These are phyloP conservation scores for Daboia siamensis DNA, from an alignment of 2,113 vertebrate genomes.

Conservation along the genomic window DNA sequence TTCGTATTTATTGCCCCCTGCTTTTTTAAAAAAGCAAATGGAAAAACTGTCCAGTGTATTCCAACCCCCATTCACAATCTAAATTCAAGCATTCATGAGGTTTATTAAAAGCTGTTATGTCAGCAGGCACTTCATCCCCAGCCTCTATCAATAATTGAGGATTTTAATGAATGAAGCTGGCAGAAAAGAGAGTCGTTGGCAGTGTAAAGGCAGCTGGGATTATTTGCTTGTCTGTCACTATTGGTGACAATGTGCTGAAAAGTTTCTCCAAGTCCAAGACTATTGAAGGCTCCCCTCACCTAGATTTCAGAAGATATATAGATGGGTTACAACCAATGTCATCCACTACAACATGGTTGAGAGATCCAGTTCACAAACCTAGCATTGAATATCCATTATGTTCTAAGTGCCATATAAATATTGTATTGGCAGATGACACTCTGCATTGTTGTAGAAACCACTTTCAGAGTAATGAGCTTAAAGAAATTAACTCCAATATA, in stretches of 20 bases:
- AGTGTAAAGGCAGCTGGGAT: slow-evolving; percentile 54
- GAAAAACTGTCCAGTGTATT: neutral
- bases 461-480: slow-evolving; percentile 55
- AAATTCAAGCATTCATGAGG: slow-evolving; percentile 1
- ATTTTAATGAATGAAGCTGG: slow-evolving; percentile 16
- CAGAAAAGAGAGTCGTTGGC: neutral
- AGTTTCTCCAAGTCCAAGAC: slow-evolving; percentile 3
- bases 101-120: slow-evolving; percentile 25
- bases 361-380: neutral
- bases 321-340: neutral
- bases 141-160: slow-evolving; percentile 18
- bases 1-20: neutral
- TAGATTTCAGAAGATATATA: neutral
- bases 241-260: slow-evolving; percentile 22
- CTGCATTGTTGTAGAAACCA: slow-evolving; percentile 46
- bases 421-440: slow-evolving; percentile 72
- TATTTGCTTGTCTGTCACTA: slow-evolving; percentile 51
- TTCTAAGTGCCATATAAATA: slow-evolving; percentile 61
- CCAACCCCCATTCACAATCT: neutral
- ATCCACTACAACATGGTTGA: neutral
- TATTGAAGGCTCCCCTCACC: neutral
- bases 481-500: slow-evolving; percentile 48
- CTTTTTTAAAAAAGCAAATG: neutral
- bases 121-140: neutral
- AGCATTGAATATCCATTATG: slow-evolving; percentile 46